Percentiles rank a stretch among this genome's conserved stretches.
Evolutionary conservation across 92 coral and sea anemone genomes (phyloP).

Genomic region (Ricordea florida): DNA sequence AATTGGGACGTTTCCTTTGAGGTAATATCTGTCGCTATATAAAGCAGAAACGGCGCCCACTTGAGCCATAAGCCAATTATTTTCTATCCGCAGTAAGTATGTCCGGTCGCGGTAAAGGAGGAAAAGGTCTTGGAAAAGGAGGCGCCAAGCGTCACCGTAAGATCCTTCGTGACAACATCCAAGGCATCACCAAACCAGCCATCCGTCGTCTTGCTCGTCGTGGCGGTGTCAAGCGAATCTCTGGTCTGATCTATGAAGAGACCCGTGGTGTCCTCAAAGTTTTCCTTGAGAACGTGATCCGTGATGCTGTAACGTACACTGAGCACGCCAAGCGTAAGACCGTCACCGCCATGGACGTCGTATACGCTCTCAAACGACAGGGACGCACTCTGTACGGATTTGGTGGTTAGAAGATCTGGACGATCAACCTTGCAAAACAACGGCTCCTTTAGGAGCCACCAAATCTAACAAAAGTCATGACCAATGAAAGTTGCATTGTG

Average conservation of each 20-base stretch:
- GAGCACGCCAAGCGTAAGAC: constrained; percentile 97
- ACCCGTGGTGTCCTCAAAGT: constrained; percentile 96
- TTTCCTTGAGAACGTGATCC: constrained; percentile 93
- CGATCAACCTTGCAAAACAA: no score
- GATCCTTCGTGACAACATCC: constrained; percentile 64
- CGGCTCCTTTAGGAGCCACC: constrained; percentile 86
- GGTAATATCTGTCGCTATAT: no score
- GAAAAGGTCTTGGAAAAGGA: constrained; percentile 96
- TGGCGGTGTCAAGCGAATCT: constrained; percentile 89
- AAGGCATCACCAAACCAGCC: constrained; percentile 82
- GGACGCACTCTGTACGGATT: constrained; percentile 96
- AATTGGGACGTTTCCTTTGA: no score
- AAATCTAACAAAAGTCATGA: constrained; percentile 50
- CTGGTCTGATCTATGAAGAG: constrained; percentile 79
- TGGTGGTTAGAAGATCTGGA: constrained; percentile 71
- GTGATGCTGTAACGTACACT: constrained; percentile 96
- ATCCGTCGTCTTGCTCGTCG: no score
- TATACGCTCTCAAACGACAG: constrained; percentile 88
- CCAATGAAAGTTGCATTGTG: no score
- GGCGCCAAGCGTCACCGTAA: constrained; percentile 96
- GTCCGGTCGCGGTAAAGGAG: constrained; percentile 97
- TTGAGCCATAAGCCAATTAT: no score
- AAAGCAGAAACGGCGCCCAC: no score
- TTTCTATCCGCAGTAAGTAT: no score
- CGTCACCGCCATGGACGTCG: constrained; percentile 95